A percentile compares a stretch with the other conserved stretches of the same genome.
Evolutionary conservation across 1,140 invertebrate species (phyloP).

Genomic region (Amyelois transitella): DNA sequence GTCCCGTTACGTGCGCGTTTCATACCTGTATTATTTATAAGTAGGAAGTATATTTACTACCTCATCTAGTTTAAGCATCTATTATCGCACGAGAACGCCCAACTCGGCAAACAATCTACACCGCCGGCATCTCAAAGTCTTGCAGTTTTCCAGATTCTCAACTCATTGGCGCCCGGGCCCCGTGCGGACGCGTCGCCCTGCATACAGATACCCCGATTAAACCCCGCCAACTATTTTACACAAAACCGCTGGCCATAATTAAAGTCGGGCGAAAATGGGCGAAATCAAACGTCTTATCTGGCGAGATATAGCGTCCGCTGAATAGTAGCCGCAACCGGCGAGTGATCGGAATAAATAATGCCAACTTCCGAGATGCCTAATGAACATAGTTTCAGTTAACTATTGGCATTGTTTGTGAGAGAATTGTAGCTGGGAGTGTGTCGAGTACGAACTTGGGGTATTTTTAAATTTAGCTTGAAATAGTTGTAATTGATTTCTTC

Average conservation of each 20-base stretch:
- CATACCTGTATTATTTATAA: too few species aligned
- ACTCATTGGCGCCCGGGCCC: constrained; percentile 28
- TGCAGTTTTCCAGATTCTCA: constrained; percentile 15
- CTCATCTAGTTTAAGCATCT: too few species aligned
- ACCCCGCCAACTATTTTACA: constrained; percentile 71
- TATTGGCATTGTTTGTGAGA: constrained; percentile 13
- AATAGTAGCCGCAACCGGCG: constrained; percentile 61
- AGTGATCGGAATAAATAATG: constrained; percentile 74
- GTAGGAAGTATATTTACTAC: too few species aligned
- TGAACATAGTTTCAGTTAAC: constrained; percentile 54
- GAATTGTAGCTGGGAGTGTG: neutral
- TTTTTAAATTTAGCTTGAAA: too few species aligned
- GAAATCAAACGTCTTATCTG: constrained; percentile 73
- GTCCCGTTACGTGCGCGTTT: too few species aligned
- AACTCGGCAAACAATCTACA: neutral
- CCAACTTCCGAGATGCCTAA: constrained; percentile 41
- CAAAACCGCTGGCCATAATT: constrained; percentile 72
- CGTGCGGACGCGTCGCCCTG: constrained; percentile 40
- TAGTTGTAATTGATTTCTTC: too few species aligned
- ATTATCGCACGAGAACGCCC: neutral
- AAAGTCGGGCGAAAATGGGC: constrained; percentile 67
- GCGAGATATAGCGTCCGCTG: constrained; percentile 63
- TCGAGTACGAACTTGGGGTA: too few species aligned
- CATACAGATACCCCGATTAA: constrained; percentile 70
- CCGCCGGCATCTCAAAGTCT: constrained; percentile 13